Conservation (phyloP, 2,113 vertebrate species). For the Oryctolagus cuniculus region mOryCun1.1 NC_091437.1:4027001-4027500, state of each 20-base stretch:
- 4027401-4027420: too few species aligned
- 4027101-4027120: constrained; percentile 10
- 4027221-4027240: constrained; percentile 26
- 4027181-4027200: not conserved
- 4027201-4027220: not conserved
- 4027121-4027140: not conserved
- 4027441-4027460: too few species aligned
- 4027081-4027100: constrained; percentile 8
- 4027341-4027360: too few species aligned
- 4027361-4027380: too few species aligned
- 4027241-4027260: not conserved
- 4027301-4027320: too few species aligned
- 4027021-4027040: not conserved
- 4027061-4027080: constrained; percentile 9
- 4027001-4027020: not conserved
- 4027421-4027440: too few species aligned
- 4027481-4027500: too few species aligned
- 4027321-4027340: too few species aligned
- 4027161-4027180: constrained; percentile 15
- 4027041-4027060: not conserved
- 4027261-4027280: constrained; percentile 57
- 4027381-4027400: too few species aligned
- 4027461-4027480: too few species aligned
- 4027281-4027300: not conserved
- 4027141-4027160: not conserved